phyloP scores from a whole-genome alignment of 2,888 invertebrate genomes.

The Encarsia formosa region DNA sequence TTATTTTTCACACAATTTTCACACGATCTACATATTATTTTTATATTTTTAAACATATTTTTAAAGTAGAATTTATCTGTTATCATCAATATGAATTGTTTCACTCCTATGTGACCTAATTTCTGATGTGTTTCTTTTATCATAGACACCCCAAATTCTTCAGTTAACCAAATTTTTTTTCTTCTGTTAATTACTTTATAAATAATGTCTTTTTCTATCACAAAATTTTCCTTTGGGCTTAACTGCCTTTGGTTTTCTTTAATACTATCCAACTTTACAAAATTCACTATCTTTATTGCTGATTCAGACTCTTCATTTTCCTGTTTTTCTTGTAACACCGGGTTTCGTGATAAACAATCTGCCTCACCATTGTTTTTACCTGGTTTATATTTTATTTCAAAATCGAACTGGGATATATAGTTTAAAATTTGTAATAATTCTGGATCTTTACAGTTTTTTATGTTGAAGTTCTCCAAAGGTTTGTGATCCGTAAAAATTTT shows the following conservation, averaged over 20 bases:
- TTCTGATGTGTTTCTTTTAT: conserved; percentile 14
- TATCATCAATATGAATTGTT: conserved; percentile 6
- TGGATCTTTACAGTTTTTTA: no score
- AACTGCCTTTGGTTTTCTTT: conserved; percentile 17
- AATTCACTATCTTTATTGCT: no score
- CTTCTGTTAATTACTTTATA: no score
- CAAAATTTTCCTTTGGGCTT: not conserved
- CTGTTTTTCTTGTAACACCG: no score
- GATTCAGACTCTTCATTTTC: conserved; percentile 15
- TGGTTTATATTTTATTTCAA: conserved; percentile 22
- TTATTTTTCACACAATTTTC: conserved; percentile 6
- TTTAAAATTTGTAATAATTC: conserved; percentile 12
- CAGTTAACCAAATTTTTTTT: conserved; percentile 17
- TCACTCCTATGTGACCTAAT: conserved; percentile 15
- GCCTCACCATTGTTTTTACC: conserved; percentile 24
- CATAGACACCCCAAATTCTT: conserved; percentile 13
- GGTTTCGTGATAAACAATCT: conserved; percentile 19
- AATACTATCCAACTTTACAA: not conserved
- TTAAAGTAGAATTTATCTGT: conserved; percentile 5
- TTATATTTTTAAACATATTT: conserved; percentile 5
- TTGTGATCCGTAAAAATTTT: no score
- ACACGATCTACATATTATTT: not conserved
- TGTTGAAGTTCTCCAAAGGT: no score
- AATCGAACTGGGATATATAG: conserved; percentile 23
- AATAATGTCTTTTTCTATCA: conserved; percentile 15